Conservation (phyloP, 2,797 vertebrate species). For the Sebastes taczanowskii region DNA sequence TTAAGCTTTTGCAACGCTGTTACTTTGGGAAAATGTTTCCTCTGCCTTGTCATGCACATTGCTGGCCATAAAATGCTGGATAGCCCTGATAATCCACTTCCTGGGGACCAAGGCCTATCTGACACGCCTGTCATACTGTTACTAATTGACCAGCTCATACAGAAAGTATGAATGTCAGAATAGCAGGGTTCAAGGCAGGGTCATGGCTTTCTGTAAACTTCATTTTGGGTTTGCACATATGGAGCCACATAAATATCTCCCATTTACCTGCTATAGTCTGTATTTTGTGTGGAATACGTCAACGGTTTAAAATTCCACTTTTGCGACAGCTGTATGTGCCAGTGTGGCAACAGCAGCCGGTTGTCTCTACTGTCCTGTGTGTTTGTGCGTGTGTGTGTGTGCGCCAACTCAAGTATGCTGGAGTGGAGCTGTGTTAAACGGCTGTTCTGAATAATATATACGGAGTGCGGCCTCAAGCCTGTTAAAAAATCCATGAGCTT, state of each 20-base stretch:
- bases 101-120: slow-evolving; percentile 22
- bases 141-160: slow-evolving; percentile 48
- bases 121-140: slow-evolving; percentile 20
- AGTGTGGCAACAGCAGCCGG: slow-evolving; percentile 32
- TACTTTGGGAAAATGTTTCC: neutral
- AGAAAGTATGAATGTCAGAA: neutral
- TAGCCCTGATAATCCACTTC: slow-evolving; percentile 23
- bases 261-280: slow-evolving; percentile 1
- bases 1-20: neutral
- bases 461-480: slow-evolving; percentile 25
- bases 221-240: neutral
- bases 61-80: neutral
- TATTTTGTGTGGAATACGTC: slow-evolving; percentile 8
- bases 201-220: neutral
- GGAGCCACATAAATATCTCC: neutral
- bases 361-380: neutral
- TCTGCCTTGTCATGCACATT: neutral
- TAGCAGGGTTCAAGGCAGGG: neutral
- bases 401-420: slow-evolving; percentile 16
- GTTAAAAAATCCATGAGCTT: slow-evolving; percentile 66
- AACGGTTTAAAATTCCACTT: slow-evolving; percentile 27
- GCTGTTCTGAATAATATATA: slow-evolving; percentile 61
- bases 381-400: slow-evolving; percentile 14
- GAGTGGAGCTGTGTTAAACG: slow-evolving; percentile 51
- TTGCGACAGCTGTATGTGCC: slow-evolving; percentile 24